Evolutionary conservation across 30 jellyfish, hydroid and myxozoan species (phyloP), one percentile per base, ranked within the genome.

Genomic region (Aurelia sp.): DNA sequence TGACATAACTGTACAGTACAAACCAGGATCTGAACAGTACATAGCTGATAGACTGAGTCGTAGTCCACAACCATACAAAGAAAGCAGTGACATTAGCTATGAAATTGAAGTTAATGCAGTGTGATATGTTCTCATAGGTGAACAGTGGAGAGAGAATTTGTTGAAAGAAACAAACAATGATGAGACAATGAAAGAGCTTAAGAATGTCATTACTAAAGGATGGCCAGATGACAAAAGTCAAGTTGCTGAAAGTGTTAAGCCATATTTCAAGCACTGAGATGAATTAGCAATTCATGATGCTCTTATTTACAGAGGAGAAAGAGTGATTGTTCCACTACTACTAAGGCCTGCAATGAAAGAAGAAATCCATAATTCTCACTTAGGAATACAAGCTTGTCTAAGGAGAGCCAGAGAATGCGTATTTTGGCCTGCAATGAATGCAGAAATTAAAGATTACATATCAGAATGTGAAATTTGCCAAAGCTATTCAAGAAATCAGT

Each of bases 171-270:
- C 88, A 60, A 60, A 78, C 61, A 78, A 78, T 4, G 79, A 78
- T 78, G 78, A 78, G 88, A 62, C 78, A 78, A 78, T 59, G 88
- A 78, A 59, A 59, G 78, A 59, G 78, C 79, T 80, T 22, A 22
- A 66, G 90, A 52, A 64, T 3, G 74, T 52, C 73, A 66, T 80
- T 80, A 64, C 83, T 80, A 66, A 65, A 63, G 90, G 90, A 66
- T 80, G 82, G 90, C 90, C 90, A 44, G 90, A 65, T 21, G 75
- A 51, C 90, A 80, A 80, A 80, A 66, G 74, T 65, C 83, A 66
- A 66, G 83, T 64, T 65, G 67, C 90, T 44, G 83, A 68, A 20
- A 80, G 73, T 47, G 74, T 80, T 57, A 80, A 65, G 90, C 82
- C 83, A 65, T 80, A 65, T 68, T 80, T 66, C 74, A 80, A 50